These are phyloP conservation scores for Marcusenius ussheri DNA, from an alignment of 2,113 vertebrate genomes.

Conservation along the genomic window DNA sequence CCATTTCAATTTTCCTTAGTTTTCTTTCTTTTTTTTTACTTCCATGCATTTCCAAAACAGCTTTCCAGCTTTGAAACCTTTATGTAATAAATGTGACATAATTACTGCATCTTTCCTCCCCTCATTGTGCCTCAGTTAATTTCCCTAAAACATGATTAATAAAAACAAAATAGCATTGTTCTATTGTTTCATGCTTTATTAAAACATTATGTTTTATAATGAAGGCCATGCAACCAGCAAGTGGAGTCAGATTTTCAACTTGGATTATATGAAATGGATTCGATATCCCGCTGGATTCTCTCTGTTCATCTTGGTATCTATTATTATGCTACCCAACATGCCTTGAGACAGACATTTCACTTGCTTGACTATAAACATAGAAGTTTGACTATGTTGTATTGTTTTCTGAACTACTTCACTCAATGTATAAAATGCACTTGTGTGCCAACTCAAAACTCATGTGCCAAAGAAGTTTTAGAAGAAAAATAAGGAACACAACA, in stretches of 20 bases:
- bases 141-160: slow-evolving; percentile 1
- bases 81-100: neutral
- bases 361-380: neutral
- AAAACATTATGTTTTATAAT: neutral
- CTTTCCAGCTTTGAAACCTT: neutral
- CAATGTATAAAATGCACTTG: neutral
- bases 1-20: neutral
- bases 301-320: neutral
- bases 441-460: neutral
- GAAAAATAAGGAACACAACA: neutral
- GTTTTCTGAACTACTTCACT: neutral
- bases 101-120: neutral
- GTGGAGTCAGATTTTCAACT: neutral
- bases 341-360: neutral
- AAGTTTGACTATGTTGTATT: neutral
- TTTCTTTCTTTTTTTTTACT: neutral
- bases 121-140: neutral
- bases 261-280: neutral
- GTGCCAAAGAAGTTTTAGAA: neutral
- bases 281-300: neutral
- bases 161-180: neutral
- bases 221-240: neutral
- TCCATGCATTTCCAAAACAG: neutral
- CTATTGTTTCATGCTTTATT: neutral
- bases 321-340: neutral